Percentiles rank a stretch among this genome's conserved stretches.
Conservation (phyloP, 2,113 vertebrate species). For the Sphaerodactylus townsendi region DNA sequence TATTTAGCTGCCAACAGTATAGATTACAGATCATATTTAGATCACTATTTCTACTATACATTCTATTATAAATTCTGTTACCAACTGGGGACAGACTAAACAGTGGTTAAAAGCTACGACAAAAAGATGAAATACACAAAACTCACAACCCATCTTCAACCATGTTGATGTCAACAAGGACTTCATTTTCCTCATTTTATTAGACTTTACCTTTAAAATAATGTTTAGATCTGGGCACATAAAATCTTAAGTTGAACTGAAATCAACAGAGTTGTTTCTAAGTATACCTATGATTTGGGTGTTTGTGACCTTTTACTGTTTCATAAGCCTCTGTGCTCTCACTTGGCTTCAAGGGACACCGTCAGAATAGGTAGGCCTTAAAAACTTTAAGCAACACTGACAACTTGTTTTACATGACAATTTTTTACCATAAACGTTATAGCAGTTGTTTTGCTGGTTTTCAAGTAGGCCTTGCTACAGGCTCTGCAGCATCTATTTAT, state of each 20-base stretch:
- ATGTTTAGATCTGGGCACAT: neutral
- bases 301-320: conserved; percentile 61
- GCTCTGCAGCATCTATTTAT: conserved; percentile 18
- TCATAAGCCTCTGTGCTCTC: conserved; percentile 55
- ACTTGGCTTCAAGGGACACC: conserved; percentile 63
- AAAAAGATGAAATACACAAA: neutral
- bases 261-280: conserved; percentile 34
- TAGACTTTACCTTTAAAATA: neutral
- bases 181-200: neutral
- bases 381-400: conserved; percentile 64
- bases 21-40: neutral
- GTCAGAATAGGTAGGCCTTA: conserved; percentile 66
- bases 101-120: neutral
- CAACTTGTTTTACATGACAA: conserved; percentile 65
- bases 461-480: conserved; percentile 58
- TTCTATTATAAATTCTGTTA: conserved; percentile 60
- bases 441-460: conserved; percentile 59
- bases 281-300: conserved; percentile 50
- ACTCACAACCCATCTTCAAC: neutral
- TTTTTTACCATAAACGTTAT: conserved; percentile 55
- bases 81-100: conserved; percentile 55
- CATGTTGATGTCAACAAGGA: neutral
- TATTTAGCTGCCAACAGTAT: neutral
- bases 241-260: conserved; percentile 45
- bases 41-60: conserved; percentile 44